phyloP scores from a whole-genome alignment of 2,888 invertebrate species.

The Cylloceria caligata region DNA sequence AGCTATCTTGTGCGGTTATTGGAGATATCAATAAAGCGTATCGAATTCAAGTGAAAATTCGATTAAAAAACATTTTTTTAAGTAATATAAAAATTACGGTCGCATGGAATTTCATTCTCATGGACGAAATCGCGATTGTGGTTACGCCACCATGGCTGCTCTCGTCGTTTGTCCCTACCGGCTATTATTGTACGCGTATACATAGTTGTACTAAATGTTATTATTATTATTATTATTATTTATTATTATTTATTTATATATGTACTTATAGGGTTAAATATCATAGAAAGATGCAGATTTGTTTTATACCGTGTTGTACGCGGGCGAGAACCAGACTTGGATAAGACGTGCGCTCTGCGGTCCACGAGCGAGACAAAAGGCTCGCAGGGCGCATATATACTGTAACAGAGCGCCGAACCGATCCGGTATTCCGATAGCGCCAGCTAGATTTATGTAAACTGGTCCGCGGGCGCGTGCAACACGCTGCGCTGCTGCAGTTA shows the following conservation, averaged over 20 bases:
- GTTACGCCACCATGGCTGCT: slow-evolving; percentile 54
- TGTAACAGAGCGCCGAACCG: slow-evolving; percentile 64
- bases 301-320: slow-evolving; percentile 62
- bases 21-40: slow-evolving; percentile 52
- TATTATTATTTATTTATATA: slow-evolving; percentile 1
- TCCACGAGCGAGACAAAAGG: slow-evolving; percentile 67
- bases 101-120: slow-evolving; percentile 66
- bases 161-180: slow-evolving; percentile 32
- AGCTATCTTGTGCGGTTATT: slow-evolving; percentile 46
- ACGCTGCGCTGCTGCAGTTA: slow-evolving; percentile 14
- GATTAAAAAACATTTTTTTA: slow-evolving; percentile 3
- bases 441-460: slow-evolving; percentile 71
- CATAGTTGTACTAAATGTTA: background rate
- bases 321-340: slow-evolving; percentile 69
- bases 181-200: slow-evolving; percentile 32
- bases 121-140: slow-evolving; percentile 67
- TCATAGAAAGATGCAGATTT: slow-evolving; percentile 53
- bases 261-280: background rate
- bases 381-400: slow-evolving; percentile 55
- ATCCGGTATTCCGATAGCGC: slow-evolving; percentile 65
- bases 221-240: slow-evolving; percentile 13
- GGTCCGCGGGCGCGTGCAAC: slow-evolving; percentile 63
- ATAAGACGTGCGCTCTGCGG: slow-evolving; percentile 65
- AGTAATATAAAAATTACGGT: slow-evolving; percentile 26
- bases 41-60: slow-evolving; percentile 24